Percentiles rank a stretch among this genome's conserved stretches.
Evolutionary conservation across 2,797 vertebrate species (phyloP).

Genomic region (Taeniopygia guttata): DNA sequence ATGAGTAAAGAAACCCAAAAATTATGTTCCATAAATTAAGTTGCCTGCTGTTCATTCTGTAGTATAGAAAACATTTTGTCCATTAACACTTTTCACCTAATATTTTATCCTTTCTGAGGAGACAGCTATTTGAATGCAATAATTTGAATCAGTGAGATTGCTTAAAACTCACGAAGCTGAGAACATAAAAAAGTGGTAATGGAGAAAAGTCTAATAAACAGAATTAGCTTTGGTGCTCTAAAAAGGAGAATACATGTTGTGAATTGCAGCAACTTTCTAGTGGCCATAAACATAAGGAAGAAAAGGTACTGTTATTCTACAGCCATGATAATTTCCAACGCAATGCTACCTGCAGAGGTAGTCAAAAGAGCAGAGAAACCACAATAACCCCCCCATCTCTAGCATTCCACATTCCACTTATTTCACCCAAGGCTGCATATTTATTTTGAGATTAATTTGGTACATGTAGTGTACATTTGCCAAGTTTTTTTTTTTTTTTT

Average conservation of each 20-base stretch:
- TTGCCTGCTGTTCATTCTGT: neutral
- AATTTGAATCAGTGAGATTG: neutral
- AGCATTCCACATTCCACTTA: conserved; percentile 60
- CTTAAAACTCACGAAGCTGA: neutral
- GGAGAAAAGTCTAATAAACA: neutral
- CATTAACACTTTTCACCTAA: neutral
- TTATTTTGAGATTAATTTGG: conserved; percentile 87
- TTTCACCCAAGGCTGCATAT: conserved; percentile 72
- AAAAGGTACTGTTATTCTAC: neutral
- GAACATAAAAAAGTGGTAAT: neutral
- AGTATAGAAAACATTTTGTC: neutral
- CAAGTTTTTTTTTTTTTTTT: conserved; percentile 77
- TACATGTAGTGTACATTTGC: conserved; percentile 85
- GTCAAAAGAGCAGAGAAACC: neutral
- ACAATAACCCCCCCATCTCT: neutral
- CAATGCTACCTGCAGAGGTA: neutral
- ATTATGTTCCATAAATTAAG: neutral
- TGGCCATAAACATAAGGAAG: neutral
- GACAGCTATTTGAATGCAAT: neutral
- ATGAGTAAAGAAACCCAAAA: neutral
- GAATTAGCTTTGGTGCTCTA: neutral
- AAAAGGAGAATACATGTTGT: neutral
- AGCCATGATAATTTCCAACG: neutral
- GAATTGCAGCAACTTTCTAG: neutral
- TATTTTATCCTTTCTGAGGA: neutral